Conservation (phyloP, 2,797 vertebrate species). For the Bryconaethiops microstoma region DNA sequence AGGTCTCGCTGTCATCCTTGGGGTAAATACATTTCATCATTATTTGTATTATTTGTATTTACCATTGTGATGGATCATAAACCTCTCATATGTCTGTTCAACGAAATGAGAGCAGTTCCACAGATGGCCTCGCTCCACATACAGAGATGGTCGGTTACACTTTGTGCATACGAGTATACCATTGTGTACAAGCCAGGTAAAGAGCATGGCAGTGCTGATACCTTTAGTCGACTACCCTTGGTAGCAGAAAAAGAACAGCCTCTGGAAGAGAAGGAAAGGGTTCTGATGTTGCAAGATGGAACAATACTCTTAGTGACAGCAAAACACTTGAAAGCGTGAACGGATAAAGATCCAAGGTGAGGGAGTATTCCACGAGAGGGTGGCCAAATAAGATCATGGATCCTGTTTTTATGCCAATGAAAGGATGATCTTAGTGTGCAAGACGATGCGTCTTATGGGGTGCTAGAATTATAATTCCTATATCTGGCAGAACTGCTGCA, state of each 20-base stretch:
- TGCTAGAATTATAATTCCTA: neutral
- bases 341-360: slow-evolving; percentile 10
- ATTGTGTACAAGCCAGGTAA: slow-evolving; percentile 26
- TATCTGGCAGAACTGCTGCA: neutral
- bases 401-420: neutral
- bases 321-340: slow-evolving; percentile 1
- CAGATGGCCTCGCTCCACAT: slow-evolving; percentile 26
- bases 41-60: too few species aligned
- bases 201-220: slow-evolving; percentile 16
- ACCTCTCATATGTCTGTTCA: slow-evolving; percentile 33
- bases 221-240: slow-evolving; percentile 27
- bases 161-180: slow-evolving; percentile 28
- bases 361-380: slow-evolving; percentile 22
- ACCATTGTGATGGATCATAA: too few species aligned
- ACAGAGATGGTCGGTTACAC: slow-evolving; percentile 34
- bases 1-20: too few species aligned
- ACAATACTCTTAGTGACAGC: neutral
- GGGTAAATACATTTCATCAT: too few species aligned
- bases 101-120: slow-evolving; percentile 37
- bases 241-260: neutral
- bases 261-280: neutral
- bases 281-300: neutral
- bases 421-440: slow-evolving; percentile 18
- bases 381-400: slow-evolving; percentile 1
- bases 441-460: slow-evolving; percentile 23